Evolutionary conservation across 1,140 invertebrate species (phyloP).

Genomic region (Phthorimaea operculella): DNA sequence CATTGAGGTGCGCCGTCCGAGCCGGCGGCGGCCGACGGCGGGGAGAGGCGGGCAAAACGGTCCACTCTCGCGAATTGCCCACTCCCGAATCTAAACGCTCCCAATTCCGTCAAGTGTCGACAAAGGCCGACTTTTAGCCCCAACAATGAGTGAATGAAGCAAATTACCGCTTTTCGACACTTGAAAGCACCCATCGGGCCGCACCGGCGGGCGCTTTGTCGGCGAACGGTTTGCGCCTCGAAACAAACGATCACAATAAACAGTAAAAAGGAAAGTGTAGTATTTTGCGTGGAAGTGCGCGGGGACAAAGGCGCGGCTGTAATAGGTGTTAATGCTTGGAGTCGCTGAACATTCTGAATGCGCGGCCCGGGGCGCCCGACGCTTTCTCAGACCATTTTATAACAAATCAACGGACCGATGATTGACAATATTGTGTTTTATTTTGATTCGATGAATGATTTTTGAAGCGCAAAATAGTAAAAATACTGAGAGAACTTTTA

Average conservation of each 20-base stretch:
- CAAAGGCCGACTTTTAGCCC: conserved; percentile 59
- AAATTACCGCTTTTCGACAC: conserved; percentile 62
- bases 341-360: conserved; percentile 48
- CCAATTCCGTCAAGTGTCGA: conserved; percentile 59
- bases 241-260: conserved; percentile 64
- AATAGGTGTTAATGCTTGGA: conserved; percentile 62
- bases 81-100: conserved; percentile 58
- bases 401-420: conserved; percentile 52
- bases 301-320: conserved; percentile 40
- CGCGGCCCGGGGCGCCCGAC: conserved; percentile 29
- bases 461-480: neutral
- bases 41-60: conserved; percentile 34
- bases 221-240: conserved; percentile 54
- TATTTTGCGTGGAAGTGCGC: conserved; percentile 53
- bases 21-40: conserved; percentile 17
- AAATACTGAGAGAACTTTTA: too few species aligned
- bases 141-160: conserved; percentile 61
- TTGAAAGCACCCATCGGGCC: conserved; percentile 55
- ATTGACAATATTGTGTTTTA: conserved; percentile 49
- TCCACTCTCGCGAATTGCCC: conserved; percentile 54
- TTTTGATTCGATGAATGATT: conserved; percentile 11
- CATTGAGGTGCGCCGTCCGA: conserved; percentile 28
- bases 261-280: conserved; percentile 64
- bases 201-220: conserved; percentile 51
- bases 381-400: conserved; percentile 39